phyloP scores from a whole-genome alignment of 2,888 invertebrate genomes.

The Diaperis boleti region DNA sequence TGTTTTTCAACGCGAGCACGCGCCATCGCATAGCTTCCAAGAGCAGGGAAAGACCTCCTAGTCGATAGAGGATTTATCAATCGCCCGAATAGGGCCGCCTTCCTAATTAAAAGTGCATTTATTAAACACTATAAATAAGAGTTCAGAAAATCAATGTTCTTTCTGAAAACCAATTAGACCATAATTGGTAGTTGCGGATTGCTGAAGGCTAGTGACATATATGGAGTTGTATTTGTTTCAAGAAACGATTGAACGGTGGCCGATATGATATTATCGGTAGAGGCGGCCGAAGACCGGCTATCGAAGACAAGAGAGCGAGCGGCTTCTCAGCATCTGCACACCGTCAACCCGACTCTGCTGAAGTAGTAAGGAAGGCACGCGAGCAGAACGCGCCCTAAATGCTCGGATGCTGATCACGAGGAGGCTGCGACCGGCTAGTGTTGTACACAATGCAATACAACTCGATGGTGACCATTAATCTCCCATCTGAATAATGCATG shows the following conservation, averaged over 20 bases:
- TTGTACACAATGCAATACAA: slow-evolving; percentile 56
- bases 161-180: slow-evolving; percentile 68
- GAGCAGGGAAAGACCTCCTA: slow-evolving; percentile 13
- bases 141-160: slow-evolving; percentile 66
- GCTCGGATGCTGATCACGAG: slow-evolving; percentile 46
- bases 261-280: slow-evolving; percentile 62
- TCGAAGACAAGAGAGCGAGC: slow-evolving; percentile 44
- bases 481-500: slow-evolving; percentile 60
- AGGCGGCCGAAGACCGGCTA: slow-evolving; percentile 52
- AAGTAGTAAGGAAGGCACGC: slow-evolving; percentile 46
- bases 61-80: slow-evolving; percentile 30
- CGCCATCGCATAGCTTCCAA: slow-evolving; percentile 26
- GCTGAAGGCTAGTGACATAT: slow-evolving; percentile 66
- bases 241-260: slow-evolving; percentile 64
- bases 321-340: slow-evolving; percentile 40
- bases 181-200: slow-evolving; percentile 66
- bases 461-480: slow-evolving; percentile 57
- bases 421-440: slow-evolving; percentile 50
- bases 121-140: slow-evolving; percentile 62
- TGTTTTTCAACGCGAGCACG: slow-evolving; percentile 47
- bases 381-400: slow-evolving; percentile 49
- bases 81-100: slow-evolving; percentile 49
- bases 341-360: slow-evolving; percentile 12
- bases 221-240: slow-evolving; percentile 67
- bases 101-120: slow-evolving; percentile 60